Evolutionary conservation across 2,888 invertebrate species (phyloP).

Genomic region (Kryphioiulus occultus): DNA sequence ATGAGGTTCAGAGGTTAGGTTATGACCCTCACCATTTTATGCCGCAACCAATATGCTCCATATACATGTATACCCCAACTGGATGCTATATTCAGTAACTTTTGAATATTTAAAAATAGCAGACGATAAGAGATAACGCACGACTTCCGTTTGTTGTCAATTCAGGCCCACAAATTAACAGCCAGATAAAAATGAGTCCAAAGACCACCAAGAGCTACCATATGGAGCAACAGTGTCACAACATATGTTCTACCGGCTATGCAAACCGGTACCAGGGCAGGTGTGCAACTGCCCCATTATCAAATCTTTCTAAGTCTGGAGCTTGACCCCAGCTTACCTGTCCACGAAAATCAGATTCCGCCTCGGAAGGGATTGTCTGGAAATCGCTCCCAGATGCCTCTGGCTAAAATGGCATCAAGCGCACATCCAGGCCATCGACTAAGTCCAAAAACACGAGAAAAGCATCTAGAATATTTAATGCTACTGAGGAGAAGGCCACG

Average conservation of each 20-base stretch:
- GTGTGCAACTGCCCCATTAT: no score
- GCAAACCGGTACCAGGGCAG: background rate
- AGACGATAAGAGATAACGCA: background rate
- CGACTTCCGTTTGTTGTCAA: background rate
- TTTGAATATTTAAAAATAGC: background rate
- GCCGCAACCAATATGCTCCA: no score
- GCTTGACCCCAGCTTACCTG: background rate
- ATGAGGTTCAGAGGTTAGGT: no score
- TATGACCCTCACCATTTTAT: no score
- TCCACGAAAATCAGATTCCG: background rate
- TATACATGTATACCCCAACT: no score
- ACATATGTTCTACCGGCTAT: background rate
- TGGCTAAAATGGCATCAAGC: background rate
- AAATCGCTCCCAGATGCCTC: background rate
- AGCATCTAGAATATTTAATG: background rate
- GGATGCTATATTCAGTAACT: background rate
- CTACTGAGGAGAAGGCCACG: background rate
- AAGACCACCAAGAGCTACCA: background rate
- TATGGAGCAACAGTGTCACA: background rate
- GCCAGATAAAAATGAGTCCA: background rate
- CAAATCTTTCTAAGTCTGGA: background rate
- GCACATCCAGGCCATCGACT: background rate
- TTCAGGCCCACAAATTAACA: background rate
- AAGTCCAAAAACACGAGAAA: background rate
- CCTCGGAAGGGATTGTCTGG: background rate